Percentiles rank a stretch among this genome's conserved stretches.
These are phyloP conservation scores for Semnornis frantzii DNA, from an alignment of 2,113 vertebrate genomes.

Conservation along the genomic window DNA sequence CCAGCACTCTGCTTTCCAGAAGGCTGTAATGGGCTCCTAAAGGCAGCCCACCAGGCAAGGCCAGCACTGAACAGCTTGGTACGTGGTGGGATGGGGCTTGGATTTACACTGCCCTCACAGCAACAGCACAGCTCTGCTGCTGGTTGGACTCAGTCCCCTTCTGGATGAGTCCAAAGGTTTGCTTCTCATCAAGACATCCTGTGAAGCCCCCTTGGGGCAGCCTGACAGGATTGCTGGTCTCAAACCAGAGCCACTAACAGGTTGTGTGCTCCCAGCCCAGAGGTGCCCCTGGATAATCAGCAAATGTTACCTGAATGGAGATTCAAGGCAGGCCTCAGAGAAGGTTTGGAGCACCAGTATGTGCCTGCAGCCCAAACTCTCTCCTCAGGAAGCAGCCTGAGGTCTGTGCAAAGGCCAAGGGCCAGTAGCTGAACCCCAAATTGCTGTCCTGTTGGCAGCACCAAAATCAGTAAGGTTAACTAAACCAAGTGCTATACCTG, in stretches of 20 bases:
- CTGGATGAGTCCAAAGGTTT: not conserved
- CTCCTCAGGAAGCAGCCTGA: not conserved
- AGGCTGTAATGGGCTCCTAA: constrained; percentile 5
- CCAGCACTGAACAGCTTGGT: constrained; percentile 1
- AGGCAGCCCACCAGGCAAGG: not conserved
- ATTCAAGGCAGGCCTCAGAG: not conserved
- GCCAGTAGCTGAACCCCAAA: not conserved
- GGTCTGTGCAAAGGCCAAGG: not conserved
- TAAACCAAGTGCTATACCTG: not conserved
- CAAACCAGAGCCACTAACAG: not conserved
- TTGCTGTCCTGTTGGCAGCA: not conserved
- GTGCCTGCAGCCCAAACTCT: not conserved
- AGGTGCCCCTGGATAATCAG: not conserved
- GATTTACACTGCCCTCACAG: not conserved
- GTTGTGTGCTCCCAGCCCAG: not conserved
- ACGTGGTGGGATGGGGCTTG: not conserved
- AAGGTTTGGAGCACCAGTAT: not conserved
- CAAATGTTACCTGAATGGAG: not conserved
- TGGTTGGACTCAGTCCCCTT: not conserved
- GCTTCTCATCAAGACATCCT: not conserved
- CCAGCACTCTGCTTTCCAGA: not conserved
- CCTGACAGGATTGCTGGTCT: constrained; percentile 7
- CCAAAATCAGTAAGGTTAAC: not conserved
- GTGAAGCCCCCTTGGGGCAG: not conserved
- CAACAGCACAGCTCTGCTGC: not conserved